Base-by-base conservation (phyloP, 2,888 invertebrate genomes). In the Thecocarcelia acutangulata region DNA sequence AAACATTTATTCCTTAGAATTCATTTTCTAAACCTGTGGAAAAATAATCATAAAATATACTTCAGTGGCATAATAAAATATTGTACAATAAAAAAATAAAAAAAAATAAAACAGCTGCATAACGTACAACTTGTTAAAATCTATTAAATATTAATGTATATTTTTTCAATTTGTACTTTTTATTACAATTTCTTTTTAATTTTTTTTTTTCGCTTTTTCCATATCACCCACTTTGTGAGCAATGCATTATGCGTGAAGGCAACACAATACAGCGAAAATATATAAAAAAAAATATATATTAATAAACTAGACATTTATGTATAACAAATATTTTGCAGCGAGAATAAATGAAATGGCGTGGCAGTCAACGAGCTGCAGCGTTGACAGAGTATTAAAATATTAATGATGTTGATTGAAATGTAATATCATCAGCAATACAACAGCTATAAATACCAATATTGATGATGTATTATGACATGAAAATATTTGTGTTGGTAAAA, bases 361-460 rank as follows among this genome's bases (percentile, higher is more conserved):
- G 9, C 21, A 40, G 17, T 42, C 40, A 70, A 37, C 40, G 21
- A 40, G 33, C 24, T 15, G 58, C 46, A 17, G 13, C 19, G 56
- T 50, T 64, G 58, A 77, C 44, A 56, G 63, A 8, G 58, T 48
- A 46, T 72, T 77, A 64, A 72, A 77, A 77, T 77, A 77, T 69
- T 64, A 70, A 70, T 50, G 50, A 63, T 64, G 33, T 48, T 64
- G 48, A 77, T 50, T 77, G 63, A 72, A 64, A 72, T 63, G 40
- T 61, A 42, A 48, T 68, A 59, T 11, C 2, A 44, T 21, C 33
- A 11, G 1, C 42, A 61, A 61, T 33, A 42, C 52, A 48, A 33
- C 33, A 8, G 11, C 15, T 33, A 48, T 8, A 58, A 70, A 58
- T 58, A 44, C 11, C 46, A 58, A 48, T 40, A 48, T 24, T 40